Evolutionary conservation across 2,888 invertebrate genomes (phyloP).

Genomic region (Spodoptera picta): DNA sequence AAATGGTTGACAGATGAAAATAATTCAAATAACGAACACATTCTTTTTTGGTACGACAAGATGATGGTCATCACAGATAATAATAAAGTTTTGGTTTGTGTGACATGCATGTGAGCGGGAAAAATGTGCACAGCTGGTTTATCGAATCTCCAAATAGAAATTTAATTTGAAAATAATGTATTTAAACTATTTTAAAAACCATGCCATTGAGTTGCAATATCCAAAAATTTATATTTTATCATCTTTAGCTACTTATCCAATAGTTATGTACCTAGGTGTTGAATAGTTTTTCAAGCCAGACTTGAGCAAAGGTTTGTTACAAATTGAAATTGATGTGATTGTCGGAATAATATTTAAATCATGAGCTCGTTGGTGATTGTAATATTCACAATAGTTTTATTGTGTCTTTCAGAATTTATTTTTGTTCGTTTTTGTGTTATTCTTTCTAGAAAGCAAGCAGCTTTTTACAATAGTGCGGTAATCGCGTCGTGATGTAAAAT

Average conservation of each 20-base stretch:
- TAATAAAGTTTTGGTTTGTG: no score
- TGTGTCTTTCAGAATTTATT: constrained; percentile 25
- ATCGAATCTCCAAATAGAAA: no score
- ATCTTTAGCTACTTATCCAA: no score
- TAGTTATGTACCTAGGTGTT: neutral
- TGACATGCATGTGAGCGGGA: no score
- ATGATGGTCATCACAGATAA: no score
- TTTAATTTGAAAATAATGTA: no score
- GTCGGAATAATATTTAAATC: constrained; percentile 42
- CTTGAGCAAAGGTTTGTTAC: constrained; percentile 24
- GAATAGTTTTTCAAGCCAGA: constrained; percentile 20
- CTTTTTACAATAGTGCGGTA: constrained; percentile 24
- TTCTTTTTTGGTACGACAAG: no score
- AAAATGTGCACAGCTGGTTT: no score
- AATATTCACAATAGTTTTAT: constrained; percentile 36
- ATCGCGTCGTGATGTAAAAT: constrained; percentile 27
- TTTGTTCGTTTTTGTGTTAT: constrained; percentile 21
- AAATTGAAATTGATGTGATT: constrained; percentile 49
- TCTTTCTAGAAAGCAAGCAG: constrained; percentile 45
- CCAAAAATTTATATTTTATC: no score
- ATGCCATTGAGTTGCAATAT: no score
- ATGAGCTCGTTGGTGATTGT: constrained; percentile 44
- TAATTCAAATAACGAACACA: no score
- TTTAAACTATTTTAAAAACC: no score
- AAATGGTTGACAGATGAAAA: constrained; percentile 14